A percentile compares a stretch with the other conserved stretches of the same genome.
phyloP scores from a whole-genome alignment of 2,888 invertebrate genomes.

The Parasteatoda lunata region DNA sequence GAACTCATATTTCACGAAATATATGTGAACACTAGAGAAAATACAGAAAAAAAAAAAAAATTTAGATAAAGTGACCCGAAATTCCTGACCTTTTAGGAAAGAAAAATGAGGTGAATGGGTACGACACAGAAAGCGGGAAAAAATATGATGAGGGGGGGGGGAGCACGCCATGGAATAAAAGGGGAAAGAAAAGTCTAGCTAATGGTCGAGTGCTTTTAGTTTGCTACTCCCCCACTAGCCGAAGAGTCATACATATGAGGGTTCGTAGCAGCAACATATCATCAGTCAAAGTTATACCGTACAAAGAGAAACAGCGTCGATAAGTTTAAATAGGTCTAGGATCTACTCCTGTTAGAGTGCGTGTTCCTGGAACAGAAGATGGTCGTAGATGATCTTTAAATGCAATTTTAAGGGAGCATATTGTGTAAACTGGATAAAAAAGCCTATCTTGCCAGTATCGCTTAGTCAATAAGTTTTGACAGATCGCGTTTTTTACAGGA shows the following conservation, averaged over 20 bases:
- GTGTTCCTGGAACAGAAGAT: not conserved
- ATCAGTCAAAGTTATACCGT: slow-evolving; percentile 60
- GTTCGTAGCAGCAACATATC: slow-evolving; percentile 34
- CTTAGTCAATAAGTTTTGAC: not conserved
- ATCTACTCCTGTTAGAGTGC: not conserved
- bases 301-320: slow-evolving; percentile 33
- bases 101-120: slow-evolving; percentile 12
- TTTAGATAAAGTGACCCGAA: slow-evolving; percentile 53
- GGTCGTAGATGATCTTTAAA: slow-evolving; percentile 1
- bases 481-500: not conserved
- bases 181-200: slow-evolving; percentile 31
- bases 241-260: slow-evolving; percentile 50
- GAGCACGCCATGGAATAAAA: slow-evolving; percentile 29
- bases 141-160: slow-evolving; percentile 35
- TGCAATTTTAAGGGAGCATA: not conserved
- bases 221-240: slow-evolving; percentile 25
- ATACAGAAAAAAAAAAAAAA: not conserved
- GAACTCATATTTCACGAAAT: slow-evolving; percentile 36
- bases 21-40: slow-evolving; percentile 28
- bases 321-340: slow-evolving; percentile 55
- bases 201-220: slow-evolving; percentile 66
- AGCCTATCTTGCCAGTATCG: not conserved
- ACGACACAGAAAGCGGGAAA: slow-evolving; percentile 12
- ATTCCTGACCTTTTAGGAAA: slow-evolving; percentile 27
- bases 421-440: not conserved